phyloP scores from a whole-genome alignment of 2,113 vertebrate species.

The Gambusia affinis region DNA sequence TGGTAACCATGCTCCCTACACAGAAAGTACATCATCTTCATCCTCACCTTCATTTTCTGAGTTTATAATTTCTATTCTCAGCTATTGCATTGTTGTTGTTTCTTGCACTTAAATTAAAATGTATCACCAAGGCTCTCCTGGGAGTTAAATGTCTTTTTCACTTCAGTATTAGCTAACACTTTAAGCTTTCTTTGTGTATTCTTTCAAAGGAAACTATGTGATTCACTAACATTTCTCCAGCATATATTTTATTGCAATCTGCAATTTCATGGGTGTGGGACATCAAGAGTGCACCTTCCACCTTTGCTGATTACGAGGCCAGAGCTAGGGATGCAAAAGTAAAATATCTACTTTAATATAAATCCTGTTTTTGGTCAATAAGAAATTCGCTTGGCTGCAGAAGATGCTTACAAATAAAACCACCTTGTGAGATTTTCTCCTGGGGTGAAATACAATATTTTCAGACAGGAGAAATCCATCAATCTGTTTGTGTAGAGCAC shows the following conservation, averaged over 20 bases:
- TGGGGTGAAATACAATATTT: conserved; percentile 3
- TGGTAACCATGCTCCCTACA: conserved; percentile 30
- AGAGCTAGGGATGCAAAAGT: conserved; percentile 60
- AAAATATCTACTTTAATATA: conserved; percentile 68
- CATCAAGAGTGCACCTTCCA: conserved; percentile 64
- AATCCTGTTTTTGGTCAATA: conserved; percentile 68
- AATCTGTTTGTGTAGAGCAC: not conserved
- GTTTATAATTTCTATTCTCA: not conserved
- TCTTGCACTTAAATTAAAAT: conserved; percentile 27
- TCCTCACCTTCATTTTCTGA: too few relatives aligned
- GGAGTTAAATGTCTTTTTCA: not conserved
- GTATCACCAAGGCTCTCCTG: conserved; percentile 31
- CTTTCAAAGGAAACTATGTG: conserved; percentile 41
- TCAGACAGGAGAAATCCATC: conserved; percentile 6
- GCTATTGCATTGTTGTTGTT: conserved; percentile 24
- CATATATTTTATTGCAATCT: conserved; percentile 70
- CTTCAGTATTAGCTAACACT: conserved; percentile 11
- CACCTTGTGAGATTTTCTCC: conserved; percentile 39
- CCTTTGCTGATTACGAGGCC: conserved; percentile 53
- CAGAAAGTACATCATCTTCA: too few relatives aligned
- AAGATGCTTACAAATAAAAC: conserved; percentile 52
- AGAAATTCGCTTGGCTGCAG: conserved; percentile 52
- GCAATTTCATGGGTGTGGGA: conserved; percentile 59
- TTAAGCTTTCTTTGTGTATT: conserved; percentile 11
- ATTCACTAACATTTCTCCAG: conserved; percentile 72